Percentiles rank a stretch among this genome's conserved stretches.
Evolutionary conservation across 2,797 vertebrate genomes (phyloP).

Genomic region (Selene dorsalis): DNA sequence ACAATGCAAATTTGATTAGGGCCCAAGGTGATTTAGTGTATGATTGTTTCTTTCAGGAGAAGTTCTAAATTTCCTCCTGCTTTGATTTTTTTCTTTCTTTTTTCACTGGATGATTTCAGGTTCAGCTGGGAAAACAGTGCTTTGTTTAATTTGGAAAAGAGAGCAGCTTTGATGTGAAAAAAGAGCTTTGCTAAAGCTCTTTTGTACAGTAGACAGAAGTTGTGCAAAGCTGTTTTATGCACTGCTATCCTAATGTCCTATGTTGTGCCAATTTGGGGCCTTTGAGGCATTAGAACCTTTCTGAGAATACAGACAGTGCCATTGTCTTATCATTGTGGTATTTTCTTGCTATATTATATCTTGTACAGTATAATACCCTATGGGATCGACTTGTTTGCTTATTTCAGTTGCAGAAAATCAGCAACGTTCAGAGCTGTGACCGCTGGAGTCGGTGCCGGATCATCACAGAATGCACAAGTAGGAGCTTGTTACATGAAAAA

Average conservation of each 20-base stretch:
- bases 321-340: not conserved
- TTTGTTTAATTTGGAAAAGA: slow-evolving; percentile 55
- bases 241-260: slow-evolving; percentile 37
- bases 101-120: slow-evolving; percentile 48
- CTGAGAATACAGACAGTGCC: slow-evolving; percentile 10
- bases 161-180: slow-evolving; percentile 58
- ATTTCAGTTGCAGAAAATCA: not conserved
- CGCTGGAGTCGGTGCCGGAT: not conserved
- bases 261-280: slow-evolving; percentile 47
- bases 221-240: slow-evolving; percentile 58
- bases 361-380: slow-evolving; percentile 10
- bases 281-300: slow-evolving; percentile 49
- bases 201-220: slow-evolving; percentile 60
- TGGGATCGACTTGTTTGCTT: not conserved
- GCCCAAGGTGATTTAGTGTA: slow-evolving; percentile 39
- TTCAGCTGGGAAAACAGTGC: slow-evolving; percentile 45
- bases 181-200: slow-evolving; percentile 48
- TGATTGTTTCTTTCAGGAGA: slow-evolving; percentile 58
- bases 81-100: slow-evolving; percentile 42
- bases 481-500: slow-evolving; percentile 58
- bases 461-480: slow-evolving; percentile 29
- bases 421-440: not conserved
- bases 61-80: slow-evolving; percentile 38
- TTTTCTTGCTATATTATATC: slow-evolving; percentile 17
- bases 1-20: slow-evolving; percentile 61